These are phyloP conservation scores for Enchytraeus crypticus DNA, from an alignment of 2,888 invertebrate genomes.

Conservation along the genomic window DNA sequence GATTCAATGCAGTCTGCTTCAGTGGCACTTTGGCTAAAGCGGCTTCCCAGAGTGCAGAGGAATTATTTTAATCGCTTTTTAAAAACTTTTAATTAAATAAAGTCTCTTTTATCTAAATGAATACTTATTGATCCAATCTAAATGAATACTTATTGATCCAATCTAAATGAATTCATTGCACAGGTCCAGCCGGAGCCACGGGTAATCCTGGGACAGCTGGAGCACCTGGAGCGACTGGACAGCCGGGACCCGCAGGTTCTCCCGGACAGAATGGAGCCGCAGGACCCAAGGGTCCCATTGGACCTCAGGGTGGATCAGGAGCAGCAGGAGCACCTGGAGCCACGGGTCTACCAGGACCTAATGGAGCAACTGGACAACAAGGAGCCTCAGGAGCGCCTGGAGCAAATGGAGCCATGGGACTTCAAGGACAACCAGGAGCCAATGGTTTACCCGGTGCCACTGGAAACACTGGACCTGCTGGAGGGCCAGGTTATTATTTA, in stretches of 20 bases:
- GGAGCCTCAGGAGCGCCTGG: not conserved
- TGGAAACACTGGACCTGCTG: constrained; percentile 1
- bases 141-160: no score
- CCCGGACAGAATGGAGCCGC: constrained; percentile 16
- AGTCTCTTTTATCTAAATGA: no score
- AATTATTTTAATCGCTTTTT: no score
- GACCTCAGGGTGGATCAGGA: constrained; percentile 17
- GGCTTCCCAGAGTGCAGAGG: no score
- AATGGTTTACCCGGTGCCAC: constrained; percentile 1
- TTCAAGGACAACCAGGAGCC: not conserved
- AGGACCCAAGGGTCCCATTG: constrained; percentile 29
- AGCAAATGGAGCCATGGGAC: not conserved
- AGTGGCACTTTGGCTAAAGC: no score
- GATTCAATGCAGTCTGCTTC: no score
- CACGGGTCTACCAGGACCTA: constrained; percentile 22
- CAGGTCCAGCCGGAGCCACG: constrained; percentile 27
- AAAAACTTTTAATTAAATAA: no score
- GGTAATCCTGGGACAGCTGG: constrained; percentile 54
- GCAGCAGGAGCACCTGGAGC: constrained; percentile 24
- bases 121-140: no score
- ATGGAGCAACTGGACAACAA: constrained; percentile 2
- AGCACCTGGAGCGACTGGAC: constrained; percentile 14
- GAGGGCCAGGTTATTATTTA: no score
- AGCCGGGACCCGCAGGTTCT: constrained; percentile 14
- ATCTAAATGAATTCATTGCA: not conserved